phyloP scores from a whole-genome alignment of 2,888 invertebrate species.

The Drosophila mimica region DNA sequence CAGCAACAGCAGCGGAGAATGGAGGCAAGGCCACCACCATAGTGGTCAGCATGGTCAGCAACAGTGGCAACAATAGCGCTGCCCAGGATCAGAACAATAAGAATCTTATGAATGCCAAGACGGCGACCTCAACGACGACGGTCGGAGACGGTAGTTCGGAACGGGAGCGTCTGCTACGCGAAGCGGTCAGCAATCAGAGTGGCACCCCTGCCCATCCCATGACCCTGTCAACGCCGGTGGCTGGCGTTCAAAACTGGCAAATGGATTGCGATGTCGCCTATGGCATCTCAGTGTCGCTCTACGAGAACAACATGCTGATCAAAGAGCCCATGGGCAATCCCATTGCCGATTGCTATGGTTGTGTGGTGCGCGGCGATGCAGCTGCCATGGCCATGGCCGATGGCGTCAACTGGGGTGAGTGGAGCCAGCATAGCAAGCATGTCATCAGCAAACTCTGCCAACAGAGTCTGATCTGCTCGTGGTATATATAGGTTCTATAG shows the following conservation, averaged over 20 bases:
- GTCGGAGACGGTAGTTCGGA: constrained; percentile 46
- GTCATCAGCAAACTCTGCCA: neutral
- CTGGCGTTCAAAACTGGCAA: constrained; percentile 85
- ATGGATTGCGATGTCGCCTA: constrained; percentile 84
- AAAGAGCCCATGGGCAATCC: constrained; percentile 91
- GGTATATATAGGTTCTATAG: neutral
- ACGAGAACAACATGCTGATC: constrained; percentile 93
- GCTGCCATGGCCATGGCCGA: constrained; percentile 93
- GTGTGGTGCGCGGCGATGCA: constrained; percentile 90
- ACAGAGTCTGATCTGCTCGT: no score
- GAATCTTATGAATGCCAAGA: constrained; percentile 82
- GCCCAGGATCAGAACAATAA: constrained; percentile 81
- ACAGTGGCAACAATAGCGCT: constrained; percentile 62
- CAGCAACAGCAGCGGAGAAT: constrained; percentile 42
- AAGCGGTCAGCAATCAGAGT: constrained; percentile 83
- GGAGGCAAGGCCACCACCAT: constrained; percentile 80
- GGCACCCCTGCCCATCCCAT: constrained; percentile 23
- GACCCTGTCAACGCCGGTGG: constrained; percentile 69
- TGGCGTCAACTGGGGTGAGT: constrained; percentile 94
- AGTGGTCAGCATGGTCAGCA: constrained; percentile 83
- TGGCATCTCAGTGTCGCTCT: constrained; percentile 88
- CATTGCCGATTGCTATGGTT: constrained; percentile 94
- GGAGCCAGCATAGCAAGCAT: neutral
- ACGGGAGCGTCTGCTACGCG: constrained; percentile 81
- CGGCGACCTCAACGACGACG: constrained; percentile 62